Percentiles rank a stretch among this genome's conserved stretches.
Evolutionary conservation across 1,140 invertebrate species (phyloP).

Genomic region (Caenorhabditis inopinata): DNA sequence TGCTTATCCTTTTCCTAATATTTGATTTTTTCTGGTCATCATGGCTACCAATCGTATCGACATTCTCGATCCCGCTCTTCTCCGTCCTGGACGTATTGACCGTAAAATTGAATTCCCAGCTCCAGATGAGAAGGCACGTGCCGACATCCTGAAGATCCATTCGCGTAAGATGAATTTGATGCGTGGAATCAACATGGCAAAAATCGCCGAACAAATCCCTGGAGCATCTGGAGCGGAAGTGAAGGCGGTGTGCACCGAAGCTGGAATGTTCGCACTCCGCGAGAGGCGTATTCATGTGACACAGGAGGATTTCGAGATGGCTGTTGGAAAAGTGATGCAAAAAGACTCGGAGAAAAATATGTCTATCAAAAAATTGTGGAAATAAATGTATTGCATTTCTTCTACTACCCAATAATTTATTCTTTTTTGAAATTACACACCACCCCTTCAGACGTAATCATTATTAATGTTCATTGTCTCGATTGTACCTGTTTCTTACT

Average conservation of each 20-base stretch:
- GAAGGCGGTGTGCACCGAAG: constrained; percentile 95
- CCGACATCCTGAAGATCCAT: constrained; percentile 94
- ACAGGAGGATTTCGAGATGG: constrained; percentile 99
- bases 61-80: constrained; percentile 91
- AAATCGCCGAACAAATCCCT: constrained; percentile 98
- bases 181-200: constrained; percentile 92
- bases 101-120: constrained; percentile 81
- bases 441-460: too few relatives aligned
- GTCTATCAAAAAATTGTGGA: constrained; percentile 99
- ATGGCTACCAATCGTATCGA: constrained; percentile 99
- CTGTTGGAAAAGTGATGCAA: constrained; percentile 95
- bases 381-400: too few relatives aligned
- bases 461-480: too few relatives aligned
- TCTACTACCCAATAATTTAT: constrained; percentile 25
- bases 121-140: constrained; percentile 90
- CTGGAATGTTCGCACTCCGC: constrained; percentile 97
- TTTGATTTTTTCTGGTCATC: constrained; percentile 74
- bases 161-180: constrained; percentile 99
- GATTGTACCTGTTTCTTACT: too few relatives aligned
- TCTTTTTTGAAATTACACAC: too few relatives aligned
- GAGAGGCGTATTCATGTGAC: constrained; percentile 97
- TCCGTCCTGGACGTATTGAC: constrained; percentile 78
- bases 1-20: too few relatives aligned
- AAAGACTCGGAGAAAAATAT: constrained; percentile 99
- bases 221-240: constrained; percentile 98